These are phyloP conservation scores for Macaca nemestrina DNA, from an alignment of 2,113 vertebrate genomes.

Conservation along the genomic window DNA sequence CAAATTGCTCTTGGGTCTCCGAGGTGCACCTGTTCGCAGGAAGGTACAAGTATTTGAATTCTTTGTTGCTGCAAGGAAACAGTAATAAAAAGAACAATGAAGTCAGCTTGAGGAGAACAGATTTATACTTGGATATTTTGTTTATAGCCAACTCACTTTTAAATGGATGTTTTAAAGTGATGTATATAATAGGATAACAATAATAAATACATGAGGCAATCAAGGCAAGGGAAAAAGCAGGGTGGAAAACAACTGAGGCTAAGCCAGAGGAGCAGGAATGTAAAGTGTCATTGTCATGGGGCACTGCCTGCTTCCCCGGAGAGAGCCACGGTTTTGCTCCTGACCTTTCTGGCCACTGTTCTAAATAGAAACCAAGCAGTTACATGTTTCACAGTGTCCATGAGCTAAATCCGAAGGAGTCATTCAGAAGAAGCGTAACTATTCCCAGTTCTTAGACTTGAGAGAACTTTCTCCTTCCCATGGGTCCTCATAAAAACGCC, in stretches of 20 bases:
- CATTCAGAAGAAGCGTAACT: background rate
- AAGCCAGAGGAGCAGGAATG: background rate
- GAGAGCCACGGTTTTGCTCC: background rate
- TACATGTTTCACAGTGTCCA: background rate
- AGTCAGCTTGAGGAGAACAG: background rate
- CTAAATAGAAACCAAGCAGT: background rate
- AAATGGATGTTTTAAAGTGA: background rate
- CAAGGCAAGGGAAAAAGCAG: background rate
- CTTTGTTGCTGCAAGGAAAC: background rate
- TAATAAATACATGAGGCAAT: background rate
- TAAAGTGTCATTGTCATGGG: background rate
- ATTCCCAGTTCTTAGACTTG: background rate
- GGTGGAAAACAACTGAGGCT: background rate
- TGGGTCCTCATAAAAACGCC: slow-evolving; percentile 32
- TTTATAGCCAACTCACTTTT: background rate
- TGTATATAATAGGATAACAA: background rate
- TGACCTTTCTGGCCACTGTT: background rate
- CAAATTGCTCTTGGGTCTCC: background rate
- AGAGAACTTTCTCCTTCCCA: slow-evolving; percentile 34
- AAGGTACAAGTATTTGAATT: background rate
- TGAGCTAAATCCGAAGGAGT: background rate
- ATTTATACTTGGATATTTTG: background rate
- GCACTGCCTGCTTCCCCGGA: background rate
- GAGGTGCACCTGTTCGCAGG: background rate
- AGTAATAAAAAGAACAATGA: background rate